A percentile compares a stretch with the other conserved stretches of the same genome.
These are phyloP conservation scores for Origma solitaria DNA, from an alignment of 2,113 vertebrate species.

Conservation along the genomic window DNA sequence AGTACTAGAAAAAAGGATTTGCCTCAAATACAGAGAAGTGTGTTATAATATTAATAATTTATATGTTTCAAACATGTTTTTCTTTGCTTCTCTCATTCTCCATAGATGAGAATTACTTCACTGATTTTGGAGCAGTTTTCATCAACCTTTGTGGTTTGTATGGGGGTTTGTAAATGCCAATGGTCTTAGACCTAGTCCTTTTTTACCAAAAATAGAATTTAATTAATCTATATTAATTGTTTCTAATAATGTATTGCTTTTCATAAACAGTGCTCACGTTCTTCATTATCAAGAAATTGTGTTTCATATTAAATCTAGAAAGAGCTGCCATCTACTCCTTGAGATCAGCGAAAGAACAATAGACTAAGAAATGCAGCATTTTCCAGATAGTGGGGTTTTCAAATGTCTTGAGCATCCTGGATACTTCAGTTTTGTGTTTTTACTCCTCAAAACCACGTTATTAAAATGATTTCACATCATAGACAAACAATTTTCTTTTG, in stretches of 20 bases:
- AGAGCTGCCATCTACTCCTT: not conserved
- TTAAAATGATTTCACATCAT: not conserved
- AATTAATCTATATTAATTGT: not conserved
- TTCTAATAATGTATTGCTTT: not conserved
- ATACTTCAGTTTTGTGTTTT: not conserved
- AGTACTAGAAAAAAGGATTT: not conserved
- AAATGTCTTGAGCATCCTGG: not conserved
- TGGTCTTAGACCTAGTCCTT: not conserved
- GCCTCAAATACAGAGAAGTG: not conserved
- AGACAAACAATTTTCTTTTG: not conserved
- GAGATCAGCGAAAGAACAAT: not conserved
- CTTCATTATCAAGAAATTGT: not conserved
- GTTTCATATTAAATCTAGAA: not conserved
- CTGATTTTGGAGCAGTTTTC: not conserved
- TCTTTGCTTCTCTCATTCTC: not conserved
- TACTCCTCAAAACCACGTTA: not conserved
- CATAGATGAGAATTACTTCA: accelerated
- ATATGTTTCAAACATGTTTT: not conserved
- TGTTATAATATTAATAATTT: not conserved
- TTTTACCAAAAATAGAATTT: not conserved
- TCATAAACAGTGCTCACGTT: not conserved
- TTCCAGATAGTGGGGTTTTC: not conserved
- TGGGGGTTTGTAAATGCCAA: not conserved
- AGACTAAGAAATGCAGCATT: not conserved
- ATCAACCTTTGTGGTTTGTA: not conserved